These are phyloP conservation scores for Emydura subglobosa DNA, from an alignment of 2,113 vertebrate genomes.

Conservation along the genomic window DNA sequence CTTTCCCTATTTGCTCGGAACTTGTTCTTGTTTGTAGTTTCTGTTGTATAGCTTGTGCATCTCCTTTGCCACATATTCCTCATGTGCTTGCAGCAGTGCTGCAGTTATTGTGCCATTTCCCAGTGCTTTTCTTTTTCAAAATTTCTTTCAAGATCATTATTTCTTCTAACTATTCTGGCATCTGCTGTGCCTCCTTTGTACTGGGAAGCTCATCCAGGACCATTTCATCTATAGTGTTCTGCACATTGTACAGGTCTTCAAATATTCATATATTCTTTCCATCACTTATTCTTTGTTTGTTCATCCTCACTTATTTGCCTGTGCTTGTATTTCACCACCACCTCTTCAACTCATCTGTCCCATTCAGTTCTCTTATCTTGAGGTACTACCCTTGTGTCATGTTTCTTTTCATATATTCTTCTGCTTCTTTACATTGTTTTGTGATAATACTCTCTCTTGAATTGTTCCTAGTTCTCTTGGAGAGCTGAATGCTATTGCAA, in stretches of 20 bases:
- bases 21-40: not conserved
- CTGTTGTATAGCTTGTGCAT: not conserved
- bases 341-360: not conserved
- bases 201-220: not conserved
- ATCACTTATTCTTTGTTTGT: not conserved
- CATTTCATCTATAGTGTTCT: not conserved
- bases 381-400: not conserved
- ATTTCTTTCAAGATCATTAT: not conserved
- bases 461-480: too few relatives aligned
- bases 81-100: not conserved
- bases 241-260: not conserved
- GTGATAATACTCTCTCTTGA: too few relatives aligned
- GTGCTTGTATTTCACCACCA: not conserved
- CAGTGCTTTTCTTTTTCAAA: not conserved
- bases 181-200: not conserved
- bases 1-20: not conserved
- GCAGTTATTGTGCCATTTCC: not conserved
- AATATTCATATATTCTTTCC: not conserved
- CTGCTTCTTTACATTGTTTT: not conserved
- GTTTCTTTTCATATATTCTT: not conserved
- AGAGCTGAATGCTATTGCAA: too few relatives aligned
- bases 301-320: not conserved
- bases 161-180: not conserved
- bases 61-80: not conserved
- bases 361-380: not conserved